Evolutionary conservation across 2,888 invertebrate species (phyloP).

Genomic region (Amiota communis): DNA sequence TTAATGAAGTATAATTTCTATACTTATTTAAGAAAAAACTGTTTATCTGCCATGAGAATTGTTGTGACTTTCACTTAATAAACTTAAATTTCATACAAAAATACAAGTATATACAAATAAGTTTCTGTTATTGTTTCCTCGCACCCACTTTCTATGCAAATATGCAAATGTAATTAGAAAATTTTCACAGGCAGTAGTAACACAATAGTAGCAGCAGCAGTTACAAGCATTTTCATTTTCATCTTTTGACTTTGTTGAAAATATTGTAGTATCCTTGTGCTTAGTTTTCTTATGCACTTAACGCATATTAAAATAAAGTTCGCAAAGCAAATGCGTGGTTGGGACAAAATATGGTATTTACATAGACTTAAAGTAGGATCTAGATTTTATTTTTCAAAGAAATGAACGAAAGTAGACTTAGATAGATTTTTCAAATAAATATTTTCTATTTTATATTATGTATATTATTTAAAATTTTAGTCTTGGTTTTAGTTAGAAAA

Average conservation of each 20-base stretch:
- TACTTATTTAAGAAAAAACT: too few relatives aligned
- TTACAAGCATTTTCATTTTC: background rate
- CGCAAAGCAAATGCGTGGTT: background rate
- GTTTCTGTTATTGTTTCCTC: background rate
- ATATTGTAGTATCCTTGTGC: background rate
- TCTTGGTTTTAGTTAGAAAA: background rate
- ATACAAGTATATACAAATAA: too few relatives aligned
- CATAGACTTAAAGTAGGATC: background rate
- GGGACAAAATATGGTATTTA: background rate
- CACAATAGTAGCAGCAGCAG: background rate
- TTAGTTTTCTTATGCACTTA: conserved; percentile 15
- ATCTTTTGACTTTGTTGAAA: background rate
- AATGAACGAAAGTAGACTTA: conserved; percentile 8
- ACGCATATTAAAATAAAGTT: conserved; percentile 12
- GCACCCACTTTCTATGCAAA: background rate
- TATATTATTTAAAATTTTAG: conserved; percentile 5
- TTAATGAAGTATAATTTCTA: too few relatives aligned
- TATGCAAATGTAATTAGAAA: conserved; percentile 25
- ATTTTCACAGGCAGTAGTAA: conserved; percentile 1
- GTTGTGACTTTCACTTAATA: background rate
- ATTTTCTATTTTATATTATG: background rate
- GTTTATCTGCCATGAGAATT: too few relatives aligned
- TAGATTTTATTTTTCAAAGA: background rate
- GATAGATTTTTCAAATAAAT: background rate
- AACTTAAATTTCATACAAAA: background rate